These are phyloP conservation scores for Pseudobourletiella spinata DNA, from an alignment of 1,140 invertebrate genomes.

Conservation along the genomic window DNA sequence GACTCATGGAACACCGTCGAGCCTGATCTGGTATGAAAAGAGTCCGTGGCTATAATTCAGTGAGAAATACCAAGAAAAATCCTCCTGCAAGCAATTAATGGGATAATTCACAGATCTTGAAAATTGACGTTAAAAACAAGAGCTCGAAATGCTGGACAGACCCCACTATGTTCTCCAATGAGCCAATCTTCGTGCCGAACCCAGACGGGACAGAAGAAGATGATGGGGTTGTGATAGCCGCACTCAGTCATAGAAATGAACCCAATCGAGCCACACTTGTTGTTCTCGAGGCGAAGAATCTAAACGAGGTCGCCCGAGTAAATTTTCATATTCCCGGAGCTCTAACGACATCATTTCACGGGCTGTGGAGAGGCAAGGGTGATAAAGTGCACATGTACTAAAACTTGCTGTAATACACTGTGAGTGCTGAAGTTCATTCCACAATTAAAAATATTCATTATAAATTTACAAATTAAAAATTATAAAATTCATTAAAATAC, in stretches of 20 bases:
- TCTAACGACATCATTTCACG: conserved; percentile 38
- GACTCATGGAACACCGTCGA: not conserved
- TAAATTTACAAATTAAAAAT: too few relatives aligned
- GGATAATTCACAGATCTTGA: too few relatives aligned
- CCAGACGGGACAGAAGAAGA: conserved; percentile 38
- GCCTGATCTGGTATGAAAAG: too few relatives aligned
- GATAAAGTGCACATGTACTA: conserved; percentile 21
- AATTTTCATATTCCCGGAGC: conserved; percentile 36
- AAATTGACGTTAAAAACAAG: conserved; percentile 14
- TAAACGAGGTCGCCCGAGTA: conserved; percentile 38
- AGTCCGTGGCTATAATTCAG: too few relatives aligned
- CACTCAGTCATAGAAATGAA: conserved; percentile 37
- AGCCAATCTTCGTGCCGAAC: conserved; percentile 27
- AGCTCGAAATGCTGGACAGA: conserved; percentile 1
- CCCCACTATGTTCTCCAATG: conserved; percentile 1
- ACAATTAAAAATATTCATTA: too few relatives aligned
- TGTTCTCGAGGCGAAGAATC: conserved; percentile 39
- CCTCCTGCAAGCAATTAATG: too few relatives aligned
- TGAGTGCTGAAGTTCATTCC: too few relatives aligned
- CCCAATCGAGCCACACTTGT: conserved; percentile 37
- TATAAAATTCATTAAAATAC: too few relatives aligned
- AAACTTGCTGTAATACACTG: too few relatives aligned
- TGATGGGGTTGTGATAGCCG: conserved; percentile 41
- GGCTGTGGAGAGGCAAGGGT: conserved; percentile 20
- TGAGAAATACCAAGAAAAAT: too few relatives aligned